A percentile compares a stretch with the other conserved stretches of the same genome.
These are phyloP conservation scores for Melangyna quadrimaculata DNA, from an alignment of 2,888 invertebrate species.

Conservation along the genomic window DNA sequence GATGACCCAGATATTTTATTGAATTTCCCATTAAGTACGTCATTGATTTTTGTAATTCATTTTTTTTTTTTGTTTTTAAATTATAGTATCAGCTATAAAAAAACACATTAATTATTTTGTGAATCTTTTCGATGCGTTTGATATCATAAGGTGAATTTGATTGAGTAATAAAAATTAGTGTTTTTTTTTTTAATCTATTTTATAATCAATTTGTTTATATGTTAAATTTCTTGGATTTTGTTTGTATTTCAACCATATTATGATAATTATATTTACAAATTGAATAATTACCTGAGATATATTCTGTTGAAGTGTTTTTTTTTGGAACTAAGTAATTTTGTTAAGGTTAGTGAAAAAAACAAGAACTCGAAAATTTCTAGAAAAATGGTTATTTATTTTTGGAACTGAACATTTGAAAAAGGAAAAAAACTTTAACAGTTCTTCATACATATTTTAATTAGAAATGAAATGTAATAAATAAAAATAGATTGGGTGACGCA, in stretches of 20 bases:
- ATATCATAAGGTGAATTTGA: not conserved
- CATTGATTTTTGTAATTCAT: slow-evolving; percentile 5
- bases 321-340: no score
- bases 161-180: not conserved
- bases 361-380: no score
- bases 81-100: not conserved
- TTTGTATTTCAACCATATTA: not conserved
- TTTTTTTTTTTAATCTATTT: not conserved
- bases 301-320: no score
- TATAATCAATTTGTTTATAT: not conserved
- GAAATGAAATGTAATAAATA: no score
- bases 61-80: not conserved
- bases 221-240: not conserved
- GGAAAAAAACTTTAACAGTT: no score
- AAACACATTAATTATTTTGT: not conserved
- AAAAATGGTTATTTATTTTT: no score
- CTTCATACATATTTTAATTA: no score
- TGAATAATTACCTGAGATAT: no score
- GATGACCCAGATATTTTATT: slow-evolving; percentile 42
- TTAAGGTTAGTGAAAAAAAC: no score
- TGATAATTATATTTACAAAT: no score
- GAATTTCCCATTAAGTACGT: slow-evolving; percentile 40
- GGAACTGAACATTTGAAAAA: no score
- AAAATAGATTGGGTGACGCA: no score
- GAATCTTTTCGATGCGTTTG: not conserved